phyloP scores from a whole-genome alignment of 2,797 vertebrate genomes.

The Onychomys arenicola region DNA sequence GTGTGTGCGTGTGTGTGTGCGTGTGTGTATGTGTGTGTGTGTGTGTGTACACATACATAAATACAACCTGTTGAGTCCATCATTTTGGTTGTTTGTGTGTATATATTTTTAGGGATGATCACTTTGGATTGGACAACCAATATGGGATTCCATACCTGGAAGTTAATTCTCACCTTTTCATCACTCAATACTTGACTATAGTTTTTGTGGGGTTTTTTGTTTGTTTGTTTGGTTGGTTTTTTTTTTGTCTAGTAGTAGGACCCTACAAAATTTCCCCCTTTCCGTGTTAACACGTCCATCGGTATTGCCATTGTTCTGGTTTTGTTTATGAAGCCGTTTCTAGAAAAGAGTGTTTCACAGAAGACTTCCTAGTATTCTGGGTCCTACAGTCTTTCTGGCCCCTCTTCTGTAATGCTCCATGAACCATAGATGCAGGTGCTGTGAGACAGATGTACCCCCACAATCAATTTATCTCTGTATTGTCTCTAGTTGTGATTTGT shows the following conservation, averaged over 20 bases:
- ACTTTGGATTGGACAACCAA: not conserved
- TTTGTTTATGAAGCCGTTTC: not conserved
- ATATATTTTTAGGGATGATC: not conserved
- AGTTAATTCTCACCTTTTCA: not conserved
- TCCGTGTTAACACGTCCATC: not conserved
- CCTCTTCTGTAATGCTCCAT: not conserved
- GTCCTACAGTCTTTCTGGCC: no score
- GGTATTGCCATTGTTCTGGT: not conserved
- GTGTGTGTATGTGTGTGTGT: not conserved
- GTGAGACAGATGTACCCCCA: no score
- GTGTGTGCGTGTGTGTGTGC: no score
- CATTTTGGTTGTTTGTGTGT: not conserved
- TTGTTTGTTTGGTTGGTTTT: no score
- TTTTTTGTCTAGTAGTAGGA: not conserved
- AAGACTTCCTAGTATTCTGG: not conserved
- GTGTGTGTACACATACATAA: not conserved
- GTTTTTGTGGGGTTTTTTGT: no score
- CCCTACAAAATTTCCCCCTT: not conserved
- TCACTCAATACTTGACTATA: not conserved
- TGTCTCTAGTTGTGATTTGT: not conserved
- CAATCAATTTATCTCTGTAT: not conserved
- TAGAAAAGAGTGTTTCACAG: not conserved
- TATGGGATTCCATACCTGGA: no score
- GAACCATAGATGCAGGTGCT: not conserved
- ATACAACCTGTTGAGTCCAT: not conserved